Evolutionary conservation across 2,888 invertebrate genomes (phyloP).

Genomic region (Eristalis intricaria): DNA sequence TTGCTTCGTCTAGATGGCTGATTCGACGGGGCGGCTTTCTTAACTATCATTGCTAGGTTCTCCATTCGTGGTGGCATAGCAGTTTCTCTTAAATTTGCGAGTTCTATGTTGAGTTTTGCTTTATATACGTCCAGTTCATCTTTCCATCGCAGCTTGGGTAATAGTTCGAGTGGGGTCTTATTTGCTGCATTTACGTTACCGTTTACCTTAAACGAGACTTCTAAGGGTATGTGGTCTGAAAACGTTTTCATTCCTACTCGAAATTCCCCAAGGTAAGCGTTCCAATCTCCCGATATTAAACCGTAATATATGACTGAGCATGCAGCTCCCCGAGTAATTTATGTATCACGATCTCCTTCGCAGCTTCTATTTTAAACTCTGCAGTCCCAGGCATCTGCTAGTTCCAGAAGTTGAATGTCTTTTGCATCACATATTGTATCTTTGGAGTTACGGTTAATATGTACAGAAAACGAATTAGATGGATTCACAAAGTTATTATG

Average conservation of each 20-base stretch:
- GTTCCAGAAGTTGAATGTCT: not conserved
- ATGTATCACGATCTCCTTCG: not conserved
- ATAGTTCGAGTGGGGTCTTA: not conserved
- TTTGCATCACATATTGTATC: not conserved
- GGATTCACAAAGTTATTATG: not conserved
- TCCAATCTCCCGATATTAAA: slow-evolving; percentile 16
- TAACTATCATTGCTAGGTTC: not conserved
- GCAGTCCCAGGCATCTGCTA: slow-evolving; percentile 6
- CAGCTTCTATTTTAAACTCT: slow-evolving; percentile 18
- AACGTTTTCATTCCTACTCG: slow-evolving; percentile 4
- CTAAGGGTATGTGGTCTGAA: slow-evolving; percentile 11
- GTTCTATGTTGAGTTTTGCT: no score
- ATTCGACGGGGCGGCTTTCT: not conserved
- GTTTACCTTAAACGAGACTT: not conserved
- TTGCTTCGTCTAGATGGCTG: no score
- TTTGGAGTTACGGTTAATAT: not conserved
- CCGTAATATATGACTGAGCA: slow-evolving; percentile 23
- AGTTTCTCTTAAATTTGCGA: no score
- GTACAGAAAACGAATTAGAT: not conserved
- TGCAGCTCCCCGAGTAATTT: slow-evolving; percentile 1
- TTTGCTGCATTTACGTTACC: not conserved
- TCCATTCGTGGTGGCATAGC: not conserved
- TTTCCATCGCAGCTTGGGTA: not conserved
- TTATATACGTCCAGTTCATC: not conserved
- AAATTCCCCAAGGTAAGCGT: not conserved